Percentiles rank a stretch among this genome's conserved stretches.
phyloP scores from a whole-genome alignment of 2,797 vertebrate genomes.

The Phrynocephalus forsythii region DNA sequence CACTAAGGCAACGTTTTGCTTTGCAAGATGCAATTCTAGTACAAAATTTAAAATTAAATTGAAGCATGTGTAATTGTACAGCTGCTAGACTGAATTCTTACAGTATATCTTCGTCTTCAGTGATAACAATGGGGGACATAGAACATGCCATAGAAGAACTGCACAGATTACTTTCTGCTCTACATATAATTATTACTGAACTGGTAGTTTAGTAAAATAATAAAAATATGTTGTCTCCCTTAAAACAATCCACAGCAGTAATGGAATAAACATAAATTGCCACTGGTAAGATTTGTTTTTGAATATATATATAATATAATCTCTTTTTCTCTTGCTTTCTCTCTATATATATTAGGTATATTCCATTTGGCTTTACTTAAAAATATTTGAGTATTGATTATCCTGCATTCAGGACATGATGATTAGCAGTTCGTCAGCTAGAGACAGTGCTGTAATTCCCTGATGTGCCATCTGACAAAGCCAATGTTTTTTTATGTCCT shows the following conservation, averaged over 20 bases:
- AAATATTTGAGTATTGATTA: conserved; percentile 41
- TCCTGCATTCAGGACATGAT: not conserved
- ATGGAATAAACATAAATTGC: not conserved
- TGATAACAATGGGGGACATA: not conserved
- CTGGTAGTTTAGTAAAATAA: not conserved
- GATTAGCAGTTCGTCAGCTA: conserved; percentile 30
- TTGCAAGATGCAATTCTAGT: not conserved
- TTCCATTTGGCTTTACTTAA: conserved; percentile 49
- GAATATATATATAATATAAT: too few relatives aligned
- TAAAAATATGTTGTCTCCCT: not conserved
- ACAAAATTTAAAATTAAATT: conserved; percentile 20
- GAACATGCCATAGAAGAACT: not conserved
- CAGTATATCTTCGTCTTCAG: not conserved
- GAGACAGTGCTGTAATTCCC: conserved; percentile 29
- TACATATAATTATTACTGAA: not conserved
- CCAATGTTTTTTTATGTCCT: not conserved
- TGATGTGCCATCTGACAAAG: conserved; percentile 17
- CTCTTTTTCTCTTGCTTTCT: too few relatives aligned
- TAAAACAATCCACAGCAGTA: not conserved
- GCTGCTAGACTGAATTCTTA: not conserved
- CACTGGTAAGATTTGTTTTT: not conserved
- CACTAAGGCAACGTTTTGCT: not conserved
- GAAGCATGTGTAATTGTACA: not conserved
- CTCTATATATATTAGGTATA: not conserved
- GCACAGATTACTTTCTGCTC: not conserved